phyloP scores from a whole-genome alignment of 2,888 invertebrate genomes.

The Chelonus formosanus region DNA sequence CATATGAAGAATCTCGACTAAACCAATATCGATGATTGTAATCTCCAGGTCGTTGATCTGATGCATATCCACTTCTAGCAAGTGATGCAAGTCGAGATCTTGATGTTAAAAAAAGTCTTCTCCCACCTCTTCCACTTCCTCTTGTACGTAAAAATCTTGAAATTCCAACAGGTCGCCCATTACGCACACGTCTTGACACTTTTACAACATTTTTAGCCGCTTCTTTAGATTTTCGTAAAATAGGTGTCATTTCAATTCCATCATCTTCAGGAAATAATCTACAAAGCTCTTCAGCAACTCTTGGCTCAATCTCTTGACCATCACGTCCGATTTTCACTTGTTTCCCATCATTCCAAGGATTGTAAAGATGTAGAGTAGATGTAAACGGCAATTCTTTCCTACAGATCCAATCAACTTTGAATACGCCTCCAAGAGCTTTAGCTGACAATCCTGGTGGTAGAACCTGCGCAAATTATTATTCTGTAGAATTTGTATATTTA shows the following conservation, averaged over 20 bases:
- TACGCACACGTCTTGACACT: slow-evolving; percentile 67
- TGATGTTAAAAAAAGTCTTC: slow-evolving; percentile 73
- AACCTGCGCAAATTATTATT: slow-evolving; percentile 58
- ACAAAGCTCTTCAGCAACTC: slow-evolving; percentile 93
- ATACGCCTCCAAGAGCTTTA: slow-evolving; percentile 93
- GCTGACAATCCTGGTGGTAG: slow-evolving; percentile 92
- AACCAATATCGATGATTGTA: slow-evolving; percentile 61
- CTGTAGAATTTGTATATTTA: background rate
- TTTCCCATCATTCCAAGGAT: slow-evolving; percentile 98
- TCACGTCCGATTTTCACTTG: slow-evolving; percentile 99
- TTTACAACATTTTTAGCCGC: slow-evolving; percentile 74
- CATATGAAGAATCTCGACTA: slow-evolving; percentile 58
- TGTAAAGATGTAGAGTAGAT: slow-evolving; percentile 90
- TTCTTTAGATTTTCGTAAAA: slow-evolving; percentile 85
- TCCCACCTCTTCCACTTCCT: slow-evolving; percentile 58
- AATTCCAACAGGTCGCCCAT: slow-evolving; percentile 54
- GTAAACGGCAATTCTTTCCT: slow-evolving; percentile 93
- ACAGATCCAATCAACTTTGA: slow-evolving; percentile 97
- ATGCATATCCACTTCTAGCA: slow-evolving; percentile 56
- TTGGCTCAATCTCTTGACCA: slow-evolving; percentile 97
- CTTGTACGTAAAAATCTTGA: slow-evolving; percentile 60
- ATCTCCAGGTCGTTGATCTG: slow-evolving; percentile 58
- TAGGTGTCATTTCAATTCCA: slow-evolving; percentile 87
- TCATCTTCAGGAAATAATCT: slow-evolving; percentile 94
- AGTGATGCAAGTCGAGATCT: slow-evolving; percentile 70